A percentile compares a stretch with the other conserved stretches of the same genome.
Conservation (phyloP, 2,113 vertebrate genomes). For the Morone saxatilis region DNA sequence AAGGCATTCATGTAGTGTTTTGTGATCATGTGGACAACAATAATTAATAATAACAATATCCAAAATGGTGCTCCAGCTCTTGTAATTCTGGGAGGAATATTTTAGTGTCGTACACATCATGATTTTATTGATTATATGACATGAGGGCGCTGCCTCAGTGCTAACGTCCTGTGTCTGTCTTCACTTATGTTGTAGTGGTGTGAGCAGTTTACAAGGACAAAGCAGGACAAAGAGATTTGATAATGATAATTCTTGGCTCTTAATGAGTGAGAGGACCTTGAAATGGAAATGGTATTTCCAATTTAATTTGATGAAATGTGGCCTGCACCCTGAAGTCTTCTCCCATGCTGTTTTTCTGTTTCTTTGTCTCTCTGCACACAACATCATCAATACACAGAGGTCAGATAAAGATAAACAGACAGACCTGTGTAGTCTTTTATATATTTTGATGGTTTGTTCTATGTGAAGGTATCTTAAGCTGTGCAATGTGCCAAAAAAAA, state of each 20-base stretch:
- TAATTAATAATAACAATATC: conserved; percentile 17
- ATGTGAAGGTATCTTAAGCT: background rate
- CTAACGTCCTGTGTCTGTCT: background rate
- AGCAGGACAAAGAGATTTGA: conserved; percentile 49
- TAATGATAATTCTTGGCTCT: conserved; percentile 25
- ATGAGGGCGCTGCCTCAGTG: background rate
- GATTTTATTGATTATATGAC: conserved; percentile 22
- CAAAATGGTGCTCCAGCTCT: background rate
- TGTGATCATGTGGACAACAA: background rate
- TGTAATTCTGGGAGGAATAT: background rate
- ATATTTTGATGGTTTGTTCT: background rate
- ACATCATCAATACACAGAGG: background rate
- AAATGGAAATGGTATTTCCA: conserved; percentile 65
- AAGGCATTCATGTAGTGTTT: background rate
- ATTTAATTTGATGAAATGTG: conserved; percentile 59
- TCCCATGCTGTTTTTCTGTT: conserved; percentile 18
- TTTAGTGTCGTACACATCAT: background rate
- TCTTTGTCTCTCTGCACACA: conserved; percentile 2
- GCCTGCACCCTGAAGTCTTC: conserved; percentile 35
- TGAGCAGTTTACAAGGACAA: conserved; percentile 44
- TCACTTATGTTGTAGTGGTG: conserved; percentile 4
- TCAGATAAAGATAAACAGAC: background rate
- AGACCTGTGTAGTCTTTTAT: background rate
- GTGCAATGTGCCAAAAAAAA: background rate
- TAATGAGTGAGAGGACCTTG: conserved; percentile 62